Base-by-base conservation (phyloP, 2,888 invertebrate genomes). In the Amphiduros pacificus region DNA sequence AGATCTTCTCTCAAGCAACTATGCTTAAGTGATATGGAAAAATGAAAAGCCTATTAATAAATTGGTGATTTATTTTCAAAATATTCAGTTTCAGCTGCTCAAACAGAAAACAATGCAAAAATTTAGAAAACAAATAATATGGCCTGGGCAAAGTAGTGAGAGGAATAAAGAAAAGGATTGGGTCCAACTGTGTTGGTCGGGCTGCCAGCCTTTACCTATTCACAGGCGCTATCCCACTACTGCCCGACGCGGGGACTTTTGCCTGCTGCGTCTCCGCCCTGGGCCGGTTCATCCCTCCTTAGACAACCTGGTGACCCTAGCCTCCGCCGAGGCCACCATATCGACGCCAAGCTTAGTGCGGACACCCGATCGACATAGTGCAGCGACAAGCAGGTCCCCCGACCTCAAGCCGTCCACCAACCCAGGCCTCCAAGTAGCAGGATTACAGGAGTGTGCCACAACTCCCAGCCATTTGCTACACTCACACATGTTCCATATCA, bases 191-290 rank as follows among this genome's bases (percentile, higher is more conserved):
- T 91, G 84, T 91, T 87, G 88, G 87, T 85, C 88, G 86, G 91
- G 94, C 93, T 94, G 89, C 85, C 75, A 73, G 75, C 73, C 78
- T 75, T 88, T 87, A 87, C 88, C 88, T 90, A 92, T 93, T 94
- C 94, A 92, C 91, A 89, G 91, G 89, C 92, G 94, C 94, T 90
- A 91, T 92, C 93, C 94, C 92, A 91, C 93, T 93, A 94, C 94
- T 93, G 93, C 91, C 88, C 90, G 88, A 92, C 93, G 91, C 93
- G 93, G 93, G 89, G 91, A 91, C 93, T 95, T 93, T 94, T 94
- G 93, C 93, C 93, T 95, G 94, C 94, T 94, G 91, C 89, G 92
- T 94, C 92, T 91, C 94, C 92, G 92, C 92, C 90, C 94, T 94
- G 93, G 92, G 93, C 94, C 94, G 91, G 87, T 94, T 86, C 94